Conservation (phyloP, 2,888 invertebrate genomes). For the Malachius bipustulatus region DNA sequence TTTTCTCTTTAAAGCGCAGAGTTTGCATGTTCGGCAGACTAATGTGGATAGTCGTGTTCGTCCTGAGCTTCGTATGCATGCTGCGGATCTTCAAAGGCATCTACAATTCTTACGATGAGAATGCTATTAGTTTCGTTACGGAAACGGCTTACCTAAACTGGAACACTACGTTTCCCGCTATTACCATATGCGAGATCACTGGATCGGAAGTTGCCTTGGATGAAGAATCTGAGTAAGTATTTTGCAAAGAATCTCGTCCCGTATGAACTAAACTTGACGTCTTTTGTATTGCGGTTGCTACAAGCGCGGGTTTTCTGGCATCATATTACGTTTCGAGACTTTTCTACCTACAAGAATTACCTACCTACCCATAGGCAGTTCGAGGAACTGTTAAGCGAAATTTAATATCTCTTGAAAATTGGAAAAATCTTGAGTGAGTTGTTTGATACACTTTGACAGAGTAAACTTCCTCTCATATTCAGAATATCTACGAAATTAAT, state of each 20-base stretch:
- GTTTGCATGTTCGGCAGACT: slow-evolving; percentile 35
- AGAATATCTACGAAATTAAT: too few species aligned
- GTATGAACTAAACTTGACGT: too few species aligned
- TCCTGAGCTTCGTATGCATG: slow-evolving; percentile 37
- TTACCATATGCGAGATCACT: slow-evolving; percentile 45
- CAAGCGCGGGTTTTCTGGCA: not conserved
- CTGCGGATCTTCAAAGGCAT: slow-evolving; percentile 40
- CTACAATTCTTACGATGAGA: slow-evolving; percentile 41
- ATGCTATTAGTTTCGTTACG: slow-evolving; percentile 39
- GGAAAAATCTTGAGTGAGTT: too few species aligned
- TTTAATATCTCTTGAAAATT: too few species aligned
- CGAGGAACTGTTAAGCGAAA: too few species aligned
- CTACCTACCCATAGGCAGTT: too few species aligned
- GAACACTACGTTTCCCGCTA: slow-evolving; percentile 50
- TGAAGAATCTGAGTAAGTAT: slow-evolving; percentile 22
- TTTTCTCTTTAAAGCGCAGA: too few species aligned
- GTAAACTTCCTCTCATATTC: too few species aligned
- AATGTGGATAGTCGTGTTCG: slow-evolving; percentile 43
- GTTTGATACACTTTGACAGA: too few species aligned
- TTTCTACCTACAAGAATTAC: too few species aligned
- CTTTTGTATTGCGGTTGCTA: not conserved
- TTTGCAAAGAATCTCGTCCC: slow-evolving; percentile 4
- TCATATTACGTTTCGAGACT: too few species aligned
- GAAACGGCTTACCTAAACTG: slow-evolving; percentile 49
- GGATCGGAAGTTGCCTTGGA: slow-evolving; percentile 30